Conservation (phyloP, 2,888 invertebrate species). For the Synergus laeviventris region DNA sequence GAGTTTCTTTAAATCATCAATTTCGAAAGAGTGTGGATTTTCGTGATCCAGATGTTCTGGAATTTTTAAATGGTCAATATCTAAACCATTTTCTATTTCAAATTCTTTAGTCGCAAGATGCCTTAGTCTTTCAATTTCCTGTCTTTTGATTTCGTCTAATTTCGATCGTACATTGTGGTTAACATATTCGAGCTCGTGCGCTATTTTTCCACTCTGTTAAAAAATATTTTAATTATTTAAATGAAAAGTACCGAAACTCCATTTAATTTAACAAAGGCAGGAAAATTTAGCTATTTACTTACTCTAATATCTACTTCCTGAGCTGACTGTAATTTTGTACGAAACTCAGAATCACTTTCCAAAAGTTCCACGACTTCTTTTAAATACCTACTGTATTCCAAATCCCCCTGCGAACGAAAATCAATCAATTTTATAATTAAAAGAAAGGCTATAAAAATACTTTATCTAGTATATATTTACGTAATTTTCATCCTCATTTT, state of each 20-base stretch:
- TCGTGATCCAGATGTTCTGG: constrained; percentile 89
- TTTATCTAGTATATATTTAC: constrained; percentile 18
- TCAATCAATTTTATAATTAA: neutral
- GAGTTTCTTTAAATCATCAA: constrained; percentile 93
- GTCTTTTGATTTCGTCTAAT: constrained; percentile 94
- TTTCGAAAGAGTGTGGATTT: constrained; percentile 95
- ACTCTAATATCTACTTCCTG: constrained; percentile 90
- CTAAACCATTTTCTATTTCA: constrained; percentile 82
- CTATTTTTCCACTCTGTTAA: constrained; percentile 91
- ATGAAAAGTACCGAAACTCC: constrained; percentile 1
- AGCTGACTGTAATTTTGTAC: constrained; percentile 88
- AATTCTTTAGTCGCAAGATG: constrained; percentile 83
- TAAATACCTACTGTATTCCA: constrained; percentile 91
- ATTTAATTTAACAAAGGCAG: constrained; percentile 36
- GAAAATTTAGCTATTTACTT: constrained; percentile 65
- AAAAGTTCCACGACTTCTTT: constrained; percentile 92
- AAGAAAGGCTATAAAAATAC: neutral
- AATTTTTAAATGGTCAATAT: constrained; percentile 81
- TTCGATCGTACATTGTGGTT: constrained; percentile 91
- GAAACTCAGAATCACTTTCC: constrained; percentile 92
- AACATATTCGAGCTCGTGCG: constrained; percentile 92
- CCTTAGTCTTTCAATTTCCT: constrained; percentile 89
- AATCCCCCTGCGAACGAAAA: neutral
- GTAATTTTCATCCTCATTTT: constrained; percentile 55
- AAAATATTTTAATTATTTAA: constrained; percentile 42